Evolutionary conservation across 2,113 vertebrate species (phyloP), one percentile per base, ranked within the genome.

Genomic region (Noturus placidus): DNA sequence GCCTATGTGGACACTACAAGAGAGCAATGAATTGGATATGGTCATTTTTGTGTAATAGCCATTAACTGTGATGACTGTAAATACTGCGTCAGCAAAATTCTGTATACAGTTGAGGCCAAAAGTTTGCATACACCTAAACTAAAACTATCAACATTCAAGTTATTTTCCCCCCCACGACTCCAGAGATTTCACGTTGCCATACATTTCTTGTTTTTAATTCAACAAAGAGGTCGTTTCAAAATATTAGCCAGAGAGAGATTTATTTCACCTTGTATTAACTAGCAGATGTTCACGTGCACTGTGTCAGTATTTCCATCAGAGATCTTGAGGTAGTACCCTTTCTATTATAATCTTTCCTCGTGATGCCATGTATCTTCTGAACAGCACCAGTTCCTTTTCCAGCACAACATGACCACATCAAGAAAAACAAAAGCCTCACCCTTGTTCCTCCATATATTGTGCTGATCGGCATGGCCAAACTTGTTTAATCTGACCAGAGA

Each of bases 1-100:
- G 98, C 91, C 98, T 96, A 59, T 96, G 97, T 1, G 97, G 97
- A 93, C 97, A 97, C 99, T 99, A 33, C n/a, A 19, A 42, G 35
- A 46, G 22, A 70, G 35, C 33, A 22, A 35, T n/a, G 30, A 5
- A 87, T 6, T 7, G 27, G 10, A 17, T 56, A 5, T 22, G 69
- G 52, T 78, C 50, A 80, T 19, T 33, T 19, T 33, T 33, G 15
- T 56, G 17, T 7, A 33, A 56, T 57, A 4, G 20, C 10, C 8
- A 35, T 80, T 80, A 10, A 57, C 6, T 3, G 14, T 19, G 5
- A n/a, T 11, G 2, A 42, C 35, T 15, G 59, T 35, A 38, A 22
- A 6, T 3, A 35, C 65, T 27, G 8, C 0, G 22, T 63, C 2
- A 8, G 27, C 10, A 65, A 65, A 11, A 8, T 27, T 65, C 10